Percentiles rank a stretch among this genome's conserved stretches.
These are phyloP conservation scores for Plusia festucae DNA, from an alignment of 2,888 invertebrate genomes.

Conservation along the genomic window DNA sequence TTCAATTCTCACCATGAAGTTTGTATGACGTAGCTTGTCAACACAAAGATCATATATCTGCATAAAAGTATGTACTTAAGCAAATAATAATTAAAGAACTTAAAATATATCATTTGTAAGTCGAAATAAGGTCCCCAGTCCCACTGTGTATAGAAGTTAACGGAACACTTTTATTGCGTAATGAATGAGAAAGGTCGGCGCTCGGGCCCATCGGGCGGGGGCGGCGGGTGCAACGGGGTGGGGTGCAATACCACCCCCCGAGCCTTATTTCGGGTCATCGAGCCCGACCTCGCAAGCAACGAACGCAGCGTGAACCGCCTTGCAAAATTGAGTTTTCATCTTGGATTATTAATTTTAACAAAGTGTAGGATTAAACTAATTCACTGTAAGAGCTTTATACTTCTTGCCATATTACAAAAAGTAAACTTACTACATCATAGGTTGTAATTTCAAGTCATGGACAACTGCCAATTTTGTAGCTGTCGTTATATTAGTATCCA, in stretches of 20 bases:
- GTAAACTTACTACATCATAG: neutral
- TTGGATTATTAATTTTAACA: constrained; percentile 81
- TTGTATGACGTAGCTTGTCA: no score
- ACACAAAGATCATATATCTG: no score
- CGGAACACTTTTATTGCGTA: constrained; percentile 88
- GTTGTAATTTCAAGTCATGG: neutral
- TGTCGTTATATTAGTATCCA: neutral
- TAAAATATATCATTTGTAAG: constrained; percentile 38
- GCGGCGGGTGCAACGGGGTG: constrained; percentile 61
- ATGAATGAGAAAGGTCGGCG: constrained; percentile 87
- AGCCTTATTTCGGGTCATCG: constrained; percentile 89
- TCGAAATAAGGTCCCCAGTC: constrained; percentile 51
- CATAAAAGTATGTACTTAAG: no score
- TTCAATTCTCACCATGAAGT: no score
- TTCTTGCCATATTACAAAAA: constrained; percentile 47
- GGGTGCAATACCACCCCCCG: constrained; percentile 78
- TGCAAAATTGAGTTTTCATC: constrained; percentile 84
- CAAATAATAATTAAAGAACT: constrained; percentile 18
- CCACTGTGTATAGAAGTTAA: constrained; percentile 70
- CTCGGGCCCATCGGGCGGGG: constrained; percentile 71
- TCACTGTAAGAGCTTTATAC: constrained; percentile 45
- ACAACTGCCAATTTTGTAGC: neutral
- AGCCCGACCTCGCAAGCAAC: constrained; percentile 80
- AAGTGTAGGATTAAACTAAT: constrained; percentile 70
- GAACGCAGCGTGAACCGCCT: constrained; percentile 82